Conservation (phyloP, 2,888 invertebrate genomes). For the Aporophyla lueneburgensis region DNA sequence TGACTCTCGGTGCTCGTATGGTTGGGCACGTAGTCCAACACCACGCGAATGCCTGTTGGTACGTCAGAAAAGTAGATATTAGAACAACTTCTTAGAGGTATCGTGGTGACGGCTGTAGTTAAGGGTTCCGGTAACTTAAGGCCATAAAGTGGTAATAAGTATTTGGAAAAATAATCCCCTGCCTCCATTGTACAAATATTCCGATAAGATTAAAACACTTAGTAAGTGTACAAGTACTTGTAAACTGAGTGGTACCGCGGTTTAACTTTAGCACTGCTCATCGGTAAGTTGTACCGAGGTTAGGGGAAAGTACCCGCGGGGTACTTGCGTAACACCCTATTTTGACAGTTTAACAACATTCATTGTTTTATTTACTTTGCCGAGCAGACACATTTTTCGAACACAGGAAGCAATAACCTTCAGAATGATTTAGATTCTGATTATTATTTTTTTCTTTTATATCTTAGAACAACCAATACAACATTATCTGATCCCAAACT, state of each 20-base stretch:
- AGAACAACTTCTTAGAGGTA: not conserved
- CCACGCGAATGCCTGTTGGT: constrained; percentile 87
- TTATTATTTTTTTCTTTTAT: too few species aligned
- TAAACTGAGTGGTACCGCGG: constrained; percentile 2
- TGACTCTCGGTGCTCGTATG: constrained; percentile 94
- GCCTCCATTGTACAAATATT: not conserved
- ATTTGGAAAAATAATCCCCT: not conserved
- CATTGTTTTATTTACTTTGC: too few species aligned
- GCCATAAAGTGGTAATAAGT: not conserved
- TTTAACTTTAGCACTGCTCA: constrained; percentile 7
- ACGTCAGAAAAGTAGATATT: not conserved
- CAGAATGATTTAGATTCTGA: too few species aligned
- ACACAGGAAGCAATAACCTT: too few species aligned
- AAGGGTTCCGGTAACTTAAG: not conserved
- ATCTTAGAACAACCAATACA: too few species aligned
- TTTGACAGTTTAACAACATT: too few species aligned
- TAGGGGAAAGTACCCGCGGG: constrained; percentile 1
- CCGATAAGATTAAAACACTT: constrained; percentile 34
- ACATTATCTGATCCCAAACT: too few species aligned
- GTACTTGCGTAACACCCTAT: too few species aligned
- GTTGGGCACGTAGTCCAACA: constrained; percentile 93
- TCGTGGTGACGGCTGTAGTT: not conserved
- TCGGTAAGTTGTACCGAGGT: not conserved
- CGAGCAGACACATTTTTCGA: too few species aligned
- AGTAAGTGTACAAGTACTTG: constrained; percentile 7